Conservation (phyloP, 2,888 invertebrate species). For the Hemithea aestivaria region DNA sequence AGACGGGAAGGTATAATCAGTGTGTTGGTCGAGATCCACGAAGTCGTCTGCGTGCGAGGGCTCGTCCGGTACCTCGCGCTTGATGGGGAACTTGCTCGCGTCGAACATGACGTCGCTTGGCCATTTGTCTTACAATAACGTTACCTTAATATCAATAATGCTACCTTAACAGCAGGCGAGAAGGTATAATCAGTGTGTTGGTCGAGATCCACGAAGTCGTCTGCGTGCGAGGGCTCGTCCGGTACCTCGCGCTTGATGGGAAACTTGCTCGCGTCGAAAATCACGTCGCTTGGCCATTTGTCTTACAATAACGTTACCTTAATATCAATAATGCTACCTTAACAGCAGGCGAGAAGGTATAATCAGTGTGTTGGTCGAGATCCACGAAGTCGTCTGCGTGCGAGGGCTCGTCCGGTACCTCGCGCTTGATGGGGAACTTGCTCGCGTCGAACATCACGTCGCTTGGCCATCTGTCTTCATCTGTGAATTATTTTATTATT, state of each 20-base stretch:
- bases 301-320: conserved; percentile 55
- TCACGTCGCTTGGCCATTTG: conserved; percentile 82
- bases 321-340: conserved; percentile 1
- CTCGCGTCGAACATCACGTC: conserved; percentile 85
- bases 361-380: conserved; percentile 56
- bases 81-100: conserved; percentile 88
- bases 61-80: conserved; percentile 65
- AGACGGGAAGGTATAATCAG: conserved; percentile 56
- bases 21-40: conserved; percentile 60
- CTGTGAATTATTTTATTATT: conserved; percentile 34
- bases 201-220: conserved; percentile 64
- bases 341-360: conserved; percentile 51
- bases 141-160: background rate
- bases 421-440: conserved; percentile 83
- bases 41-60: conserved; percentile 50
- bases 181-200: conserved; percentile 54
- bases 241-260: conserved; percentile 74
- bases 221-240: conserved; percentile 53
- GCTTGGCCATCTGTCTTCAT: conserved; percentile 83
- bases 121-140: conserved; percentile 76
- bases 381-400: conserved; percentile 59
- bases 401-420: conserved; percentile 59
- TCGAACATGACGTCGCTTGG: conserved; percentile 85
- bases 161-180: conserved; percentile 39
- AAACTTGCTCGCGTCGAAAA: conserved; percentile 93